Conservation (phyloP, 1,140 invertebrate genomes). For the Drosophila nikananu region DNA sequence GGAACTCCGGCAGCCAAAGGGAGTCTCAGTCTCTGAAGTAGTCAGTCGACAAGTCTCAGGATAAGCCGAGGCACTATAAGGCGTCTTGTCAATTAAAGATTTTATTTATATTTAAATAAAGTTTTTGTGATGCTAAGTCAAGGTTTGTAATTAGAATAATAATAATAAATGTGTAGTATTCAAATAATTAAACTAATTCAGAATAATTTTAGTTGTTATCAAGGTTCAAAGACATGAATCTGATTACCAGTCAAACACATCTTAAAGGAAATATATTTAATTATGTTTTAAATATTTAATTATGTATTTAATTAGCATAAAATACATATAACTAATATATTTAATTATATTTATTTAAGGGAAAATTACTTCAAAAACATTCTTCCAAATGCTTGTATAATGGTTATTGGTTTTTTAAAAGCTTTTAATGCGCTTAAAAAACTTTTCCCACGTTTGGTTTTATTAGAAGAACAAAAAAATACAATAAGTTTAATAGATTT, state of each 20-base stretch:
- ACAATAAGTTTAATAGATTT: not conserved
- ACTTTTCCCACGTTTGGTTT: not conserved
- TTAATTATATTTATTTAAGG: not conserved
- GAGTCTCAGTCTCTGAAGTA: constrained; percentile 17
- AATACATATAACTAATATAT: no score
- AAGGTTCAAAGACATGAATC: not conserved
- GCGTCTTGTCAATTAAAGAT: not conserved
- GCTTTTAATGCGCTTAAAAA: constrained; percentile 2
- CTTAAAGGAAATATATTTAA: not conserved
- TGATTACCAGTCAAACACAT: not conserved
- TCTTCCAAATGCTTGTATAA: no score
- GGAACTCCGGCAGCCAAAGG: constrained; percentile 4
- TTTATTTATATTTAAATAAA: not conserved
- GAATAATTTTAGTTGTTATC: no score
- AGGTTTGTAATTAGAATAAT: no score
- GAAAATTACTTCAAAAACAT: not conserved
- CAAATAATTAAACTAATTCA: no score
- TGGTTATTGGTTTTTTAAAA: no score
- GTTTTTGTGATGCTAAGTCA: no score
- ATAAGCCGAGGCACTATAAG: constrained; percentile 49
- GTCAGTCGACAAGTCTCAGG: constrained; percentile 40
- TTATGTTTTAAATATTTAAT: not conserved
- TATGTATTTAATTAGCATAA: no score
- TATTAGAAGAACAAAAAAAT: not conserved
- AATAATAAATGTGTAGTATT: no score